Evolutionary conservation across 1,140 invertebrate species (phyloP).

Genomic region (Papilio aristodemus): DNA sequence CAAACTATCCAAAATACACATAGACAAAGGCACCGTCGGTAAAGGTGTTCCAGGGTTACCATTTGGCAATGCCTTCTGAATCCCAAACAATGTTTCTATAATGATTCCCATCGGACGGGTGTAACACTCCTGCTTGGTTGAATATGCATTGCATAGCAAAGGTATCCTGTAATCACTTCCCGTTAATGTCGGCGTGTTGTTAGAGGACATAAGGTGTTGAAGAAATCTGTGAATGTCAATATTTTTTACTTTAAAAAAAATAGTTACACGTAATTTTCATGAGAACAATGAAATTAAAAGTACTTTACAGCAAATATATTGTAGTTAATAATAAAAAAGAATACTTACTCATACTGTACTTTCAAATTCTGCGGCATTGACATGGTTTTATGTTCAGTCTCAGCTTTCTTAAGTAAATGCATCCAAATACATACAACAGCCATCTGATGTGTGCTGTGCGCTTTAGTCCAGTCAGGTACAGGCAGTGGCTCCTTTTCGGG

Average conservation of each 20-base stretch:
- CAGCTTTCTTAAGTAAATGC: conserved; percentile 96
- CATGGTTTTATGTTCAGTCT: conserved; percentile 89
- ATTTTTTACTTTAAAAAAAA: too few species aligned
- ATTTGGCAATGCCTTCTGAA: conserved; percentile 82
- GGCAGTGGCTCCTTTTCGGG: conserved; percentile 94
- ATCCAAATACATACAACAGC: conserved; percentile 98
- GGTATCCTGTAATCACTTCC: conserved; percentile 94
- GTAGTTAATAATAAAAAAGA: neutral
- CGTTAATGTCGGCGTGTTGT: conserved; percentile 83
- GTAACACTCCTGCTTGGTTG: conserved; percentile 92
- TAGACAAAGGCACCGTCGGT: conserved; percentile 92
- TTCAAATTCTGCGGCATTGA: conserved; percentile 91
- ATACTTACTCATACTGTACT: conserved; percentile 89
- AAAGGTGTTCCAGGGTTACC: conserved; percentile 77
- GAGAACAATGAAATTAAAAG: too few species aligned
- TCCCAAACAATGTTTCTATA: conserved; percentile 91
- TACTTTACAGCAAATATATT: too few species aligned
- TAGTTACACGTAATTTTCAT: too few species aligned
- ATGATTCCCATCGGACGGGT: conserved; percentile 92
- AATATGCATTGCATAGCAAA: conserved; percentile 96
- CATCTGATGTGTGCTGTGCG: conserved; percentile 94
- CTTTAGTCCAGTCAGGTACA: conserved; percentile 93
- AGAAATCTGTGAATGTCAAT: conserved; percentile 82
- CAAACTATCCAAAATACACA: conserved; percentile 96
- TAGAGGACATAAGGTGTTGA: conserved; percentile 89